These are phyloP conservation scores for Mallotus villosus DNA, from an alignment of 2,797 vertebrate genomes.

Conservation along the genomic window DNA sequence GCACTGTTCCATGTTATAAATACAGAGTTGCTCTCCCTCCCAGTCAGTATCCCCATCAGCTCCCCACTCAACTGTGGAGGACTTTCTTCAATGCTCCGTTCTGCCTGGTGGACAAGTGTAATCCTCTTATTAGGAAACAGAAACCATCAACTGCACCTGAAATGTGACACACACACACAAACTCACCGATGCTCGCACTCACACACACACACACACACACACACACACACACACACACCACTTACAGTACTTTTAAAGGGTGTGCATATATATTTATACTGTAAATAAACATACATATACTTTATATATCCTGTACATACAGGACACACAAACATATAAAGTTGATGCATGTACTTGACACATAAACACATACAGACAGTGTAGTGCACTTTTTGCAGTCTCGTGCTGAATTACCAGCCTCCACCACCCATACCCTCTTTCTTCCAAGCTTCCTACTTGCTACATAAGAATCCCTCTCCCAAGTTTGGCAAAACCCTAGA, in stretches of 20 bases:
- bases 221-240: too few relatives aligned
- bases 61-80: neutral
- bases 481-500: conserved; percentile 68
- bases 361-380: too few relatives aligned
- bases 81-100: conserved; percentile 4
- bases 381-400: too few relatives aligned
- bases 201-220: too few relatives aligned
- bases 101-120: conserved; percentile 9
- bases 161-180: neutral
- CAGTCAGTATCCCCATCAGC: neutral
- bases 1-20: conserved; percentile 11
- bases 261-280: too few relatives aligned
- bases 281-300: too few relatives aligned
- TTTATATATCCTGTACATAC: too few relatives aligned
- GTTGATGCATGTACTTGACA: too few relatives aligned
- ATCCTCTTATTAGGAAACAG: conserved; percentile 9
- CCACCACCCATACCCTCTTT: too few relatives aligned
- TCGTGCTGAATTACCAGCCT: too few relatives aligned
- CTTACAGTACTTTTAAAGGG: too few relatives aligned
- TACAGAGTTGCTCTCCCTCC: conserved; percentile 22
- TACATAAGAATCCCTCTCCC: conserved; percentile 73
- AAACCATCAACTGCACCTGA: neutral
- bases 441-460: conserved; percentile 33
- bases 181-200: neutral
- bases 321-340: too few relatives aligned